Evolutionary conservation across 2,797 vertebrate species (phyloP), one percentile per base, ranked within the genome.

Genomic region (Ctenopoma kingsleyae): DNA sequence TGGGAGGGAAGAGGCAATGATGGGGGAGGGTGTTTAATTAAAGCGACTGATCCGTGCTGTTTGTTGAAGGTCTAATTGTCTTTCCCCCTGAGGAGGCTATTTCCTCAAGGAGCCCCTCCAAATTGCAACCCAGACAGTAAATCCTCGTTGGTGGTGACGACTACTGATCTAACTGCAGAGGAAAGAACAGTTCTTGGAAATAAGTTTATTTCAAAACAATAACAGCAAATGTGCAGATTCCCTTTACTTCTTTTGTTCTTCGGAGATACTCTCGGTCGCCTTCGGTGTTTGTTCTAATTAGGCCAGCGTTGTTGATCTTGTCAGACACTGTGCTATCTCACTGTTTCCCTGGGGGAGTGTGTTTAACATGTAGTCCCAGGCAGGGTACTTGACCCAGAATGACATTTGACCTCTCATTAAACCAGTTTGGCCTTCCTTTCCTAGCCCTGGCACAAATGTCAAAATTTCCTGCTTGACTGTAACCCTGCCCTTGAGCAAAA

Each of bases 31-130:
- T 87, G 91, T 92, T 94, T 94, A 94, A 95, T 94, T 94, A 94
- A 94, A 92, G 85, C 81, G 85, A 89, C 92, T 93, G 89, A 93
- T 92, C 84, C 88, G 71, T 92, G 89, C 88, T 92, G 92, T 94
- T 94, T 93, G 89, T 90, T 91, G 89, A 91, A 91, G 91, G 89
- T 92, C 90, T 94, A 94, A 94, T 93, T 94, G 91, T 92, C 86
- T 92, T 90, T 90, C 82, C 88, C 89, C 92, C 88, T 90, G 87
- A 92, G 89, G 86, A 90, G 85, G 84, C 85, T 75, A 82, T 89
- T 90, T 91, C 86, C 87, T 90, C 80, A 74, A 90, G 88, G 87
- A 86, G 78, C 72, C 70, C 85, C 69, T 87, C 83, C 78, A 89
- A 90, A 92, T 92, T 92, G 87, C 87, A 85, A 86, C 87, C 84